Evolutionary conservation across 2,888 invertebrate genomes (phyloP), one percentile per base, ranked within the genome.

Genomic region (Lasius platythorax): DNA sequence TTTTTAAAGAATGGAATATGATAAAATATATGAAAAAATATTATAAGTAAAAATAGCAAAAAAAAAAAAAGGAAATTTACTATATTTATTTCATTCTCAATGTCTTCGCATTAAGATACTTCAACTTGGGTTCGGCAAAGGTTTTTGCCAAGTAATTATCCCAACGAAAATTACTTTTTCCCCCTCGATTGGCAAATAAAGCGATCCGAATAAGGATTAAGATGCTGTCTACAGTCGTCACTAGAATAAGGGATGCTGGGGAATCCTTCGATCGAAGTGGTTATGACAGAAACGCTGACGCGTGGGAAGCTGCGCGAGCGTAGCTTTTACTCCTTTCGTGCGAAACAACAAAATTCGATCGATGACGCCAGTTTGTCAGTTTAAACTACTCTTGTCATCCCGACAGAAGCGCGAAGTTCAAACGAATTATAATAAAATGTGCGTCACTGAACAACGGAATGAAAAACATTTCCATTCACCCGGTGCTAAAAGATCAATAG

Each of bases 341-440:
- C 23, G 33, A 53, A 81, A 79, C 46, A 72, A 72, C 58, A 56
- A 50, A 53, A 23, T 68, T 56, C 56, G 73, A 81, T 81, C 79
- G 61, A 81, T 81, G 73, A 63, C 67, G 72, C 33, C 43, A n/a
- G 73, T 73, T 79, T 61, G 58, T 79, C 58, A 46, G 58, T 79
- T 72, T 58, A 12, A 81, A 81, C 15, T 58, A 61, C 58, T 23
- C 43, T 37, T 46, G 33, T 18, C 46, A 23, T 4, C 30, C 28
- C 40, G n/a, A 63, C 12, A 40, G 5, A 50, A 50, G 12, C 79
- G 79, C 79, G 28, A 81, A 72, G 18, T 81, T 73, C 46, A 61
- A 73, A 73, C 18, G 3, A n/a, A 1, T 3, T 3, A 23, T 30
- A 6, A 43, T n/a, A n/a, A 58, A 46, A 58, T 8, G 33, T 12